phyloP scores from a whole-genome alignment of 2,113 vertebrate genomes.

The Oceanodroma tethys region DNA sequence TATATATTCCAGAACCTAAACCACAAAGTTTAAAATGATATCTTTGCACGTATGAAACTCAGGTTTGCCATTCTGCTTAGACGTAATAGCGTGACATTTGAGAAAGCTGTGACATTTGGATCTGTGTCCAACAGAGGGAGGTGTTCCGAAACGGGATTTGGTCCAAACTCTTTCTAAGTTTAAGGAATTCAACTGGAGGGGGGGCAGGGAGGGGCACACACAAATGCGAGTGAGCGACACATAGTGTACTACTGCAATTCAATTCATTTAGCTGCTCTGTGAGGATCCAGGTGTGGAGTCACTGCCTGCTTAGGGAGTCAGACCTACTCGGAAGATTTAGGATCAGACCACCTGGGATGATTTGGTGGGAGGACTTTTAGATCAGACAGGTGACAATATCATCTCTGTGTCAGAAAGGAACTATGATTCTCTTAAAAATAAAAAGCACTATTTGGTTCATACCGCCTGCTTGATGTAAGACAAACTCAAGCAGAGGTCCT shows the following conservation, averaged over 20 bases:
- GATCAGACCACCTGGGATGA: not conserved
- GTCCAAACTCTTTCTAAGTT: slow-evolving; percentile 24
- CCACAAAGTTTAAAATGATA: not conserved
- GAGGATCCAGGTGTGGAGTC: not conserved
- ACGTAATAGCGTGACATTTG: not conserved
- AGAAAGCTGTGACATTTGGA: slow-evolving; percentile 1
- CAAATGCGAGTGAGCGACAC: not conserved
- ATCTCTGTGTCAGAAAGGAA: not conserved
- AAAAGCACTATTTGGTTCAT: not conserved
- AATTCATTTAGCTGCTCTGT: not conserved
- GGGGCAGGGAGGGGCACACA: not conserved
- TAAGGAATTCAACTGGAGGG: not conserved
- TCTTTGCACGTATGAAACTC: not conserved
- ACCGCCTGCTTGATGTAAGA: not conserved
- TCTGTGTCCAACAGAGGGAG: slow-evolving; percentile 41
- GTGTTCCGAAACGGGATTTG: not conserved
- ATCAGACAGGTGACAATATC: not conserved
- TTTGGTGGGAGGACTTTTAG: not conserved
- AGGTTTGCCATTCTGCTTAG: not conserved
- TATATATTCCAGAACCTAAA: not conserved
- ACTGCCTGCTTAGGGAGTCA: not conserved
- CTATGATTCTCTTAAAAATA: not conserved
- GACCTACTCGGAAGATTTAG: not conserved
- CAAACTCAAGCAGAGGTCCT: not conserved
- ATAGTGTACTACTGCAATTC: not conserved